Conservation (phyloP, 2,797 vertebrate genomes). For the Acanthornis magna region DNA sequence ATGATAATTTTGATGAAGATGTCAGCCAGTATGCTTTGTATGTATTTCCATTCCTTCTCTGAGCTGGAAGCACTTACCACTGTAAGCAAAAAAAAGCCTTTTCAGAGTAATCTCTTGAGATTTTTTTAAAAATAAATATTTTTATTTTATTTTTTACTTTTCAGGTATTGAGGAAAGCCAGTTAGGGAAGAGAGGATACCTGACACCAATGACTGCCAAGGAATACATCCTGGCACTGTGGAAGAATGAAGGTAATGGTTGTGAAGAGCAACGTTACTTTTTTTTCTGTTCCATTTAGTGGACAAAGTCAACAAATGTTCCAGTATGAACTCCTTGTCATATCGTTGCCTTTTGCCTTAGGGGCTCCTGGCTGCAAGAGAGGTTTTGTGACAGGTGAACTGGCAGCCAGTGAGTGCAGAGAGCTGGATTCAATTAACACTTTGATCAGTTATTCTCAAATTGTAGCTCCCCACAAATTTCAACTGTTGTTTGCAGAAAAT, state of each 20-base stretch:
- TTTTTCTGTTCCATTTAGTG: background rate
- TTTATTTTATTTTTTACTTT: background rate
- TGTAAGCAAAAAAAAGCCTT: background rate
- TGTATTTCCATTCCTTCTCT: background rate
- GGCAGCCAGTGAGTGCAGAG: background rate
- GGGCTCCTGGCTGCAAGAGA: background rate
- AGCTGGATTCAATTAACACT: background rate
- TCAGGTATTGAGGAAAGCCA: constrained; percentile 73
- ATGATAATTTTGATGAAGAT: background rate
- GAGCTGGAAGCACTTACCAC: background rate
- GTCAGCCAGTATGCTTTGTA: background rate
- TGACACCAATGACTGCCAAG: constrained; percentile 86
- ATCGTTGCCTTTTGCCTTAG: background rate
- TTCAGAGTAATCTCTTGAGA: background rate
- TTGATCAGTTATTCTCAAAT: background rate
- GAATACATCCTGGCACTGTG: constrained; percentile 85
- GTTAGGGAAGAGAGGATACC: constrained; percentile 84
- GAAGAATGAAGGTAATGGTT: constrained; percentile 87
- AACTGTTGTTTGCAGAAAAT: background rate
- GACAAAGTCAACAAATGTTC: background rate
- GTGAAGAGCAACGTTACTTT: background rate
- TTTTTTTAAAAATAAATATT: background rate
- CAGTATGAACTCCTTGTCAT: background rate
- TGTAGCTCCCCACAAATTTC: background rate
- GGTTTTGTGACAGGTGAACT: background rate